Conservation (phyloP, 2,888 invertebrate genomes). For the Ectropis crepuscularia region DNA sequence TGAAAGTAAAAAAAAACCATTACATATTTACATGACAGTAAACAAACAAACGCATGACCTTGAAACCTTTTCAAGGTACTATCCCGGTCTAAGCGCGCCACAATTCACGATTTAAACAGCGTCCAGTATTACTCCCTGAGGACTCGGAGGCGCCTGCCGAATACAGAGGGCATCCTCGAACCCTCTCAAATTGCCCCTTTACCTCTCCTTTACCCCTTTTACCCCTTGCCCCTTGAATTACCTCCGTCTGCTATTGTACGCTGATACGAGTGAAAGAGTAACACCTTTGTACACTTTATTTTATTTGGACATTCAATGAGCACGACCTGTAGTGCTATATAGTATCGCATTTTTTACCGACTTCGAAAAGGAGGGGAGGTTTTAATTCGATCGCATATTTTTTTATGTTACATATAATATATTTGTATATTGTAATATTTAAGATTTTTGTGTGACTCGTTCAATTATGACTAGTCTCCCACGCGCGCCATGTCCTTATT, state of each 20-base stretch:
- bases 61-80: constrained; percentile 4
- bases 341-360: too few species aligned
- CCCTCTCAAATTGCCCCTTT: constrained; percentile 27
- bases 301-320: constrained; percentile 13
- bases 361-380: too few species aligned
- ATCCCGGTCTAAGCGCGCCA: constrained; percentile 38
- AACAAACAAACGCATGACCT: background rate
- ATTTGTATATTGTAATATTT: too few species aligned
- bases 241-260: constrained; percentile 23
- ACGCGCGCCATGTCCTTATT: too few species aligned
- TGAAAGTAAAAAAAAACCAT: too few species aligned
- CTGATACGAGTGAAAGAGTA: constrained; percentile 19
- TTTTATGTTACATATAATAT: too few species aligned
- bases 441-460: too few species aligned
- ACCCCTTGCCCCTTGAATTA: constrained; percentile 17
- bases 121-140: constrained; percentile 43
- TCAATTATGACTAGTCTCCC: too few species aligned
- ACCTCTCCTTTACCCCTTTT: constrained; percentile 19
- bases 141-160: constrained; percentile 22
- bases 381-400: too few species aligned
- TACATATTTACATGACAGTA: too few species aligned
- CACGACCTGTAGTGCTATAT: background rate
- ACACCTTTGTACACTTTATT: constrained; percentile 18
- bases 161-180: constrained; percentile 25
- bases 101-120: constrained; percentile 45